A percentile compares a stretch with the other conserved stretches of the same genome.
Evolutionary conservation across 2,888 invertebrate species (phyloP).

Genomic region (Allophyes oxyacanthae): DNA sequence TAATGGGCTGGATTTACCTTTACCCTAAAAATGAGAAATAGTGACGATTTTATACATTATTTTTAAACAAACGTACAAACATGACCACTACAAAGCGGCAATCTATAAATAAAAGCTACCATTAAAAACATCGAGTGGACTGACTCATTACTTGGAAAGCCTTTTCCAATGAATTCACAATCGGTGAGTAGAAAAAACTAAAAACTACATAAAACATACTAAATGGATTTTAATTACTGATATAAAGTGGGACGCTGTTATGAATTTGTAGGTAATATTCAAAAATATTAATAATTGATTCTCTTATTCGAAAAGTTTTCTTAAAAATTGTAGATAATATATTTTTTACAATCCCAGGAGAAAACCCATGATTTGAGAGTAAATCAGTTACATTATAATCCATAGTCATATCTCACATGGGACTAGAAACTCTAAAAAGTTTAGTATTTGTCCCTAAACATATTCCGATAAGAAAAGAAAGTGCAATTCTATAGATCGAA

Average conservation of each 20-base stretch:
- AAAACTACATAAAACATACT: conserved; percentile 37
- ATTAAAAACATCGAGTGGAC: conserved; percentile 47
- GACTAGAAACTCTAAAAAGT: no score
- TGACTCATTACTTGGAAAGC: conserved; percentile 56
- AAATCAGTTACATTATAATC: no score
- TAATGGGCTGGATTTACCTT: no score
- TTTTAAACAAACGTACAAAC: neutral
- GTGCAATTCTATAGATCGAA: no score
- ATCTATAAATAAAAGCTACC: conserved; percentile 41
- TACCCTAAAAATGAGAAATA: no score
- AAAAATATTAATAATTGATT: neutral
- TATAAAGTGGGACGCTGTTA: conserved; percentile 7
- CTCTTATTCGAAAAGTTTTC: neutral
- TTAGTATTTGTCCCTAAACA: no score
- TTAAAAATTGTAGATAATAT: no score
- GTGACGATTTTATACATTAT: no score
- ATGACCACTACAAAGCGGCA: conserved; percentile 16
- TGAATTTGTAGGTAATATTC: conserved; percentile 18
- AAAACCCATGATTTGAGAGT: no score
- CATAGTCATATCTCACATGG: no score
- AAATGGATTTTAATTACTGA: conserved; percentile 48
- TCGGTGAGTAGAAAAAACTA: conserved; percentile 26
- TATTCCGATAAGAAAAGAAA: no score
- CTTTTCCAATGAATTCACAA: conserved; percentile 56
- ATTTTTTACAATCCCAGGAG: no score